These are phyloP conservation scores for Danionella dracula DNA, from an alignment of 2,797 vertebrate species.

Conservation along the genomic window DNA sequence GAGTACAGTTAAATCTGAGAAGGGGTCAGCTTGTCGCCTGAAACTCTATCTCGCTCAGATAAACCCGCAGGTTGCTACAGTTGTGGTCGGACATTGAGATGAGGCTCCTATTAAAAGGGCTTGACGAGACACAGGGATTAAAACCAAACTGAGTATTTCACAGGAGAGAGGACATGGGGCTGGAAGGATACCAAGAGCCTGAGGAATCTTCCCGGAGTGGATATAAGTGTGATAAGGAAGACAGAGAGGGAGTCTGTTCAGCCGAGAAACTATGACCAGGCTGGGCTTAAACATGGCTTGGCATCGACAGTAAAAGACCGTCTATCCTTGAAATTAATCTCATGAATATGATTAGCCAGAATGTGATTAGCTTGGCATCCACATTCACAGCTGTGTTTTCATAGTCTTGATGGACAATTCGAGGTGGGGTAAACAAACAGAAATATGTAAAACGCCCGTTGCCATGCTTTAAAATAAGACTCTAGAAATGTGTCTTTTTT, in stretches of 20 bases:
- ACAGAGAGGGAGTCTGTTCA: background rate
- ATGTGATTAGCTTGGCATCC: background rate
- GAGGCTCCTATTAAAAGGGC: slow-evolving; percentile 74
- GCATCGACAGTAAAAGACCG: background rate
- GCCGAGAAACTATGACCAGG: background rate
- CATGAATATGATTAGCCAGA: too few relatives aligned
- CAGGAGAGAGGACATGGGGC: slow-evolving; percentile 36
- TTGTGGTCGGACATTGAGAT: slow-evolving; percentile 52
- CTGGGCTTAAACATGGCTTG: background rate
- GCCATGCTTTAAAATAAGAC: background rate
- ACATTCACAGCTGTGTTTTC: slow-evolving; percentile 1
- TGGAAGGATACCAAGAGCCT: slow-evolving; percentile 50
- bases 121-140: slow-evolving; percentile 65
- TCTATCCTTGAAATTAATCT: background rate
- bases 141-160: slow-evolving; percentile 58
- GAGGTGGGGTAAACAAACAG: background rate
- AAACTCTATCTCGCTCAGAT: slow-evolving; percentile 40
- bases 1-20: slow-evolving; percentile 21
- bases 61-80: slow-evolving; percentile 24
- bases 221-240: background rate
- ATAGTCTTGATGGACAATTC: background rate
- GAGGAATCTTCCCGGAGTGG: slow-evolving; percentile 43
- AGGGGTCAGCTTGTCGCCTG: slow-evolving; percentile 31
- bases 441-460: background rate
- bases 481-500: background rate